Evolutionary conservation across 1,140 invertebrate species (phyloP).

Genomic region (Drosophila tani): DNA sequence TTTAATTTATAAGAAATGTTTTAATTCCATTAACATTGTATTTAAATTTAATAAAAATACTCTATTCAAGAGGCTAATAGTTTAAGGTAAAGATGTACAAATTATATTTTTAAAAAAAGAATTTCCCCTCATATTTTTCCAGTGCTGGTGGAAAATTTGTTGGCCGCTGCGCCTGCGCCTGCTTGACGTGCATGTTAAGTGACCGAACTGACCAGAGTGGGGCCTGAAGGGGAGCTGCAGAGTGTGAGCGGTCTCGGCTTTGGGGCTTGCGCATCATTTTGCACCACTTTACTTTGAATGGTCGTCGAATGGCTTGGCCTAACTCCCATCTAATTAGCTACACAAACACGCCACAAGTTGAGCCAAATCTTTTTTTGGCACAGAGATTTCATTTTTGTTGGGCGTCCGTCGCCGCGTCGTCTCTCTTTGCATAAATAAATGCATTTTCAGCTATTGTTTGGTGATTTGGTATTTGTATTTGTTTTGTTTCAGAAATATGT

Average conservation of each 20-base stretch:
- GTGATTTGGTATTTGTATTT: constrained; percentile 27
- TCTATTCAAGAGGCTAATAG: too few species aligned
- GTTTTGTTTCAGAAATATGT: constrained; percentile 51
- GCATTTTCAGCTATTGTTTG: constrained; percentile 57
- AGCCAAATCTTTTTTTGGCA: constrained; percentile 47
- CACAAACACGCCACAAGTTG: constrained; percentile 55
- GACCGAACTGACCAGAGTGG: constrained; percentile 44
- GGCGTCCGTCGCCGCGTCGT: constrained; percentile 16
- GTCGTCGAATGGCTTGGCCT: constrained; percentile 40
- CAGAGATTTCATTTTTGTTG: constrained; percentile 42
- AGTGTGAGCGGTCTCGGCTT: constrained; percentile 3
- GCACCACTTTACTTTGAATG: constrained; percentile 60
- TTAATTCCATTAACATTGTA: too few species aligned
- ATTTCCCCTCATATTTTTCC: constrained; percentile 13
- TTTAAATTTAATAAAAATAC: too few species aligned
- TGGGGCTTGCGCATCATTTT: constrained; percentile 51
- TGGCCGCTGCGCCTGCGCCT: constrained; percentile 14
- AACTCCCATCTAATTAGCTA: constrained; percentile 71
- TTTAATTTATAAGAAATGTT: too few species aligned
- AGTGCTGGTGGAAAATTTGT: constrained; percentile 34
- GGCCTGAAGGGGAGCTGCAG: not conserved
- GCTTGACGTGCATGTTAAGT: constrained; percentile 63
- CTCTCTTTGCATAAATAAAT: constrained; percentile 76
- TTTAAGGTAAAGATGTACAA: too few species aligned
- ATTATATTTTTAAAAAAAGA: not conserved